Evolutionary conservation across 2,113 vertebrate species (phyloP).

Genomic region (Zosterops borbonicus): DNA sequence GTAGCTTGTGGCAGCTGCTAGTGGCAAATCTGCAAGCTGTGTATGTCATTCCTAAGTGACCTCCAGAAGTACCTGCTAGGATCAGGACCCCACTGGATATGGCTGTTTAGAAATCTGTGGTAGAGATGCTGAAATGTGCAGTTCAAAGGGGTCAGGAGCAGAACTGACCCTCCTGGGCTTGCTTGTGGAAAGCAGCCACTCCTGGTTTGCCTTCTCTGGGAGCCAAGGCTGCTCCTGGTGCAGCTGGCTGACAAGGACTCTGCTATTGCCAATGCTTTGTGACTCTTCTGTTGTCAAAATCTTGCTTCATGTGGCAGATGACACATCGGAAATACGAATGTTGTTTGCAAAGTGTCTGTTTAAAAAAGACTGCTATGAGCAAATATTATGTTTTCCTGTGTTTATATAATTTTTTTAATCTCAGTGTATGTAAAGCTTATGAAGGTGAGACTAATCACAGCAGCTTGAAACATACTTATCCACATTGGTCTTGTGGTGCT

Average conservation of each 20-base stretch:
- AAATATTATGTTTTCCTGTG: background rate
- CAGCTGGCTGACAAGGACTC: background rate
- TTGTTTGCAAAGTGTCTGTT: background rate
- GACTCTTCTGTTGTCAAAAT: background rate
- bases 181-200: background rate
- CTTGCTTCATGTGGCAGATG: background rate
- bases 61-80: background rate
- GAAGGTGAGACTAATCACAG: background rate
- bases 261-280: background rate
- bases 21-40: slow-evolving; percentile 9
- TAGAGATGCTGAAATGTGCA: background rate
- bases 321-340: background rate
- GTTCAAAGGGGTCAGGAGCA: background rate
- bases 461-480: background rate
- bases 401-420: background rate
- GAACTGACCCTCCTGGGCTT: background rate
- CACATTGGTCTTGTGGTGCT: background rate
- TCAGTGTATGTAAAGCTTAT: background rate
- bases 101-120: background rate
- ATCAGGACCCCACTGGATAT: background rate
- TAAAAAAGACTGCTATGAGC: background rate
- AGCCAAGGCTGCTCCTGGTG: background rate
- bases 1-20: slow-evolving; percentile 23
- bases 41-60: background rate
- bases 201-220: background rate